Conservation (phyloP, 2,113 vertebrate genomes). For the Columba janthina region DNA sequence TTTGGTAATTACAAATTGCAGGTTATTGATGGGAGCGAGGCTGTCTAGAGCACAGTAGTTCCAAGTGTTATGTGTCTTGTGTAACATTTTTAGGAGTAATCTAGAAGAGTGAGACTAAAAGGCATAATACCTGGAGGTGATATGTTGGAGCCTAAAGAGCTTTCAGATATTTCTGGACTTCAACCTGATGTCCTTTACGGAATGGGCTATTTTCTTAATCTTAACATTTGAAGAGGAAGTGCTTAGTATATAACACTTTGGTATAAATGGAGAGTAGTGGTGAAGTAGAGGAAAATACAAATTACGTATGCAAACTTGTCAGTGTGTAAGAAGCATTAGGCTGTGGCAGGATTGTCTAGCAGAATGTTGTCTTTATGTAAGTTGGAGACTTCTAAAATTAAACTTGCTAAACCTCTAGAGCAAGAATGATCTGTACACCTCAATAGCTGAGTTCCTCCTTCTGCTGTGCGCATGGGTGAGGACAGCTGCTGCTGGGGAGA, state of each 20-base stretch:
- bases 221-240: neutral
- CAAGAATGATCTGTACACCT: neutral
- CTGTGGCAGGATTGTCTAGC: neutral
- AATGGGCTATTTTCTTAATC: neutral
- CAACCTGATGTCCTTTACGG: neutral
- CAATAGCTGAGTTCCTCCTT: neutral
- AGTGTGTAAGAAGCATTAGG: neutral
- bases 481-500: neutral
- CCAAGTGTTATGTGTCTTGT: neutral
- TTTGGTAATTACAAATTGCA: neutral
- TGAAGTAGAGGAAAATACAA: neutral
- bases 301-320: neutral
- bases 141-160: neutral
- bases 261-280: neutral
- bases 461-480: fast-evolving
- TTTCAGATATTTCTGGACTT: neutral
- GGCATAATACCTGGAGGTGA: neutral
- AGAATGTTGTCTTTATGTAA: neutral
- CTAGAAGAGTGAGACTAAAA: neutral
- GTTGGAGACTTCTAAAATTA: neutral
- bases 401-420: neutral
- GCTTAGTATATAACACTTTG: neutral
- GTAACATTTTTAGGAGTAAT: neutral
- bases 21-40: neutral
- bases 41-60: neutral